phyloP scores from a whole-genome alignment of 2,797 vertebrate species.

The Lepus townsendii region DNA sequence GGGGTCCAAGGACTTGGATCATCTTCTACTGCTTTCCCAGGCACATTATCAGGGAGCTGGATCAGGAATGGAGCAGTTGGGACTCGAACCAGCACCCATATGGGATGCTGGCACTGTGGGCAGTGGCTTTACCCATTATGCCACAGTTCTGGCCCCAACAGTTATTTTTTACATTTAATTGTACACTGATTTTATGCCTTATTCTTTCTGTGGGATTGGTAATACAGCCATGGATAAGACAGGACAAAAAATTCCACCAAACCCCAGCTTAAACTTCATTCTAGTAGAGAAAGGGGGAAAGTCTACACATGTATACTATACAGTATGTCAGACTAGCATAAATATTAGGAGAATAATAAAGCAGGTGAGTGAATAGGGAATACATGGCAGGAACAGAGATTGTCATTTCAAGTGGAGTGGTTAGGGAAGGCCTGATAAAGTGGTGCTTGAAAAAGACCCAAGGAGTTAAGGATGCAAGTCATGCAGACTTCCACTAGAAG shows the following conservation, averaged over 20 bases:
- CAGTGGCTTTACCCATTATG: too few relatives aligned
- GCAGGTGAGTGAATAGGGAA: background rate
- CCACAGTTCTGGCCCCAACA: too few relatives aligned
- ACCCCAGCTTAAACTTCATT: background rate
- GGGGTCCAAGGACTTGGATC: too few relatives aligned
- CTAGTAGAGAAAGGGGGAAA: background rate
- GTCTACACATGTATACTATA: background rate
- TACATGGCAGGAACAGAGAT: background rate
- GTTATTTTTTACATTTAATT: conserved; percentile 15
- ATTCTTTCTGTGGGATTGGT: background rate
- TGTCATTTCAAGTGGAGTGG: background rate
- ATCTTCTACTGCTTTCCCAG: too few relatives aligned
- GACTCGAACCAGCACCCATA: too few relatives aligned
- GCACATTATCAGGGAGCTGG: too few relatives aligned
- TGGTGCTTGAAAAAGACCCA: background rate
- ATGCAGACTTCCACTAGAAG: background rate
- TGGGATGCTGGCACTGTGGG: too few relatives aligned
- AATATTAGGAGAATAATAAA: background rate
- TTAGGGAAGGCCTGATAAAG: background rate
- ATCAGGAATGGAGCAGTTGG: too few relatives aligned
- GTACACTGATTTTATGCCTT: background rate
- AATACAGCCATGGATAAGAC: background rate
- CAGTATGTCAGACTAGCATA: background rate
- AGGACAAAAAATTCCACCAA: background rate
- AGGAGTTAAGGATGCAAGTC: background rate